Base-by-base conservation (phyloP, 2,797 vertebrate species). In the Labroides dimidiatus region DNA sequence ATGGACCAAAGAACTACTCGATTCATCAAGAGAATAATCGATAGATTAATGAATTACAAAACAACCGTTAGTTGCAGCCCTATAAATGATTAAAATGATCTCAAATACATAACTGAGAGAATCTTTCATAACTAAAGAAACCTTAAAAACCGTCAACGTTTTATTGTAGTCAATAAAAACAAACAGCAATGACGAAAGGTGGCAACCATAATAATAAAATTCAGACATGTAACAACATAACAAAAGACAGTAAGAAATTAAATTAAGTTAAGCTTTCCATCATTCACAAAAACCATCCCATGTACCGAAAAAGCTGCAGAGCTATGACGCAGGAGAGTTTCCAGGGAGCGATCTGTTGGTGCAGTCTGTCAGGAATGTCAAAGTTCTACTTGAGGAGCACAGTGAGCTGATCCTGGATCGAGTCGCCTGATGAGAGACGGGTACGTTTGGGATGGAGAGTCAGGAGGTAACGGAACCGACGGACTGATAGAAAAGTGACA, bases 121-220 rank as follows among this genome's bases (percentile, higher is more conserved):
- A 17, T 36, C 4, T 14, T 20, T 0, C 41, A 30, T 23, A 64
- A 56, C 2, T 3, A 6, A 64, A 16, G 33, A 55, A 52, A 79
- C 63, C 21, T 16, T 45, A 79, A 41, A 82, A 89, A 87, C 71
- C 55, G 85, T 86, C 74, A 62, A 84, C 71, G 74, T 93, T 94
- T 95, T 93, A 94, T 93, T 94, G 87, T 88, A 91, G 88, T 88
- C 86, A 87, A 92, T 90, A 91, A 90, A 94, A 94, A 94, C 82
- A 85, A 89, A 90, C 86, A 86, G 71, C 80, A 81, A 89, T 86
- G 80, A 86, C 90, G 93, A 91, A 92, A 85, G 65, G 84, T 90
- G 85, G 79, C 88, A 86, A 90, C 85, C 85, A 90, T 91, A 74
- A 89, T 90, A 87, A 84, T 91, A 85, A 90, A 92, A 87, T 80